Conservation (phyloP, 2,113 vertebrate species). For the Craseonycteris thonglongyai region DNA sequence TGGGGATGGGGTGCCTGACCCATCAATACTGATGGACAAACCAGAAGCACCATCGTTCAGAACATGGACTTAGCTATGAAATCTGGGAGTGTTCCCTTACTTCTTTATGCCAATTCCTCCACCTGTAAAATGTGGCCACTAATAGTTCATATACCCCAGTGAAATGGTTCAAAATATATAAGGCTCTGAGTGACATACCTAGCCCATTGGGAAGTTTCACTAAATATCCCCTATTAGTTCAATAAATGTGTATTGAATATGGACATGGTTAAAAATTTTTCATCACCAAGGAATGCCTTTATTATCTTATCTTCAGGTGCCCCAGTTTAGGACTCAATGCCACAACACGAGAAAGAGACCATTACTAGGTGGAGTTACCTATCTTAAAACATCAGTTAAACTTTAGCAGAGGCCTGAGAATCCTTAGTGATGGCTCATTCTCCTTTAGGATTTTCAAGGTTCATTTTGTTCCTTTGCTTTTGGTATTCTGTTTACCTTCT, state of each 20-base stretch:
- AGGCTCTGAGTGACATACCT: not conserved
- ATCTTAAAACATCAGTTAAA: not conserved
- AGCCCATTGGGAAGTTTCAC: not conserved
- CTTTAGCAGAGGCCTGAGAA: not conserved
- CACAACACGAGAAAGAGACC: not conserved
- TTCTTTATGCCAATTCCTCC: not conserved
- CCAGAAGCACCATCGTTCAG: not conserved
- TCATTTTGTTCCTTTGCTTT: not conserved
- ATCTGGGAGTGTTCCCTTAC: not conserved
- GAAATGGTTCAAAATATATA: not conserved
- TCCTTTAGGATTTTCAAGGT: not conserved
- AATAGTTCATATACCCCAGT: not conserved
- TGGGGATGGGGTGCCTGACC: not conserved
- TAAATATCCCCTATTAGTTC: not conserved
- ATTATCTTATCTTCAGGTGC: not conserved
- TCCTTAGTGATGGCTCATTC: not conserved
- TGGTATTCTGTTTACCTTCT: not conserved
- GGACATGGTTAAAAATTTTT: not conserved
- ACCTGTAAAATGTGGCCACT: not conserved
- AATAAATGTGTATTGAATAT: not conserved
- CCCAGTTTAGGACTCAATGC: not conserved
- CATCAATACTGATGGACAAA: not conserved
- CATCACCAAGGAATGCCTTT: not conserved
- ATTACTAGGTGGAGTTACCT: not conserved
- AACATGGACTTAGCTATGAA: not conserved